Evolutionary conservation across 1,140 invertebrate genomes (phyloP), one percentile per base, ranked within the genome.

Genomic region (Ostrea edulis): DNA sequence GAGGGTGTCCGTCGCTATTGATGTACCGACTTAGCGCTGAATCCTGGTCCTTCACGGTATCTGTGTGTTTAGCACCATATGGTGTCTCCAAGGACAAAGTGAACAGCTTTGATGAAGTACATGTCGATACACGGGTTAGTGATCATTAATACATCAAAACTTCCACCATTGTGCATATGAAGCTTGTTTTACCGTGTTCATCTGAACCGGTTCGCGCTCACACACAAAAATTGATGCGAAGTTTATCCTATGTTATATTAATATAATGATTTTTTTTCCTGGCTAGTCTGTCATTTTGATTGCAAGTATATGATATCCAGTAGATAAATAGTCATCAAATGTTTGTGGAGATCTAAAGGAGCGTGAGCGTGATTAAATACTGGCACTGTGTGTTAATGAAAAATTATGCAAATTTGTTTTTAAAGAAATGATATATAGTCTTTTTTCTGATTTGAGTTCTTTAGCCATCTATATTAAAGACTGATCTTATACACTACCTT

Each of bases 91-190:
- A 77, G 68, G 68, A 77, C 68, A 77, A 77, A 29, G 11, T 25
- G 68, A 77, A 25, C 25, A 77, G 68, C 29, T 35, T 29, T 77
- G 68, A 77, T 77, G 29, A 77, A 77, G 68, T 77, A 12, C 14
- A 77, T 77, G 68, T 77, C 68, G 9, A 77, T 77, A 77, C 68
- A 35, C 3, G 68, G 68, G 68, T 77, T 77, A 77, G 68, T 29
- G 17, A 77, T 77, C 68, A 77, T 77, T 77, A 77, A 77, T 77
- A 77, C 68, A 77, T 77, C 68, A 77, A 25, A 77, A 77, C 68
- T 77, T 29, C 68, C 68, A 35, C 22, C 68, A 77, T 77, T 77
- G 68, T 77, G 22, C 25, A 35, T 20, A n/a, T 77, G 68, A 14
- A 25, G 25, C 68, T 12, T 77, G 68, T 12, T 77, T 77, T 29